phyloP scores from a whole-genome alignment of 2,797 vertebrate species.

The Arnoldichthys spilopterus region DNA sequence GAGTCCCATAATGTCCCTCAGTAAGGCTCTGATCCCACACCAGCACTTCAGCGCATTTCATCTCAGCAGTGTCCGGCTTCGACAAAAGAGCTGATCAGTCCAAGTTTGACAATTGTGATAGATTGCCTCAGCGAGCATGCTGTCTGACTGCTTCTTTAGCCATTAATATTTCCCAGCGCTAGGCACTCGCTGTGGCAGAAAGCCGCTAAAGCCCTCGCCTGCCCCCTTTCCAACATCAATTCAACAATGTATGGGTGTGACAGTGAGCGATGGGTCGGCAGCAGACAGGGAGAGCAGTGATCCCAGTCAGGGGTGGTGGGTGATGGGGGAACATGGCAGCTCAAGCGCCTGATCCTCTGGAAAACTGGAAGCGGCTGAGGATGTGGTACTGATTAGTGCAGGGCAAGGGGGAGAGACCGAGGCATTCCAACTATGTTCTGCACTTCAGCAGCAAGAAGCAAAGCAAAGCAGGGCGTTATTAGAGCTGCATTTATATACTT shows the following conservation, averaged over 20 bases:
- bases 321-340: constrained; percentile 58
- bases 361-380: constrained; percentile 49
- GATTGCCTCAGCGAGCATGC: constrained; percentile 13
- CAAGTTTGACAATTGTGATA: constrained; percentile 38
- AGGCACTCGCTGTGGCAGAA: constrained; percentile 19
- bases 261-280: constrained; percentile 36
- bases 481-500: no score
- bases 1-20: background rate
- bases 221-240: constrained; percentile 29
- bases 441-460: constrained; percentile 25
- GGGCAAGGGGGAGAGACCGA: constrained; percentile 59
- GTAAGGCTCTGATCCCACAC: background rate
- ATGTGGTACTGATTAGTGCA: constrained; percentile 78
- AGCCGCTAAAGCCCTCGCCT: constrained; percentile 19
- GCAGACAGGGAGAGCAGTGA: constrained; percentile 40
- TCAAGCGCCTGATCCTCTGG: constrained; percentile 60
- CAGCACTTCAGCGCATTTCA: background rate
- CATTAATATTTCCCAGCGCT: constrained; percentile 45
- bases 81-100: constrained; percentile 42
- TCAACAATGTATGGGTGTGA: constrained; percentile 47
- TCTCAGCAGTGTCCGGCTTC: constrained; percentile 27
- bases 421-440: constrained; percentile 64
- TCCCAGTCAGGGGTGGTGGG: constrained; percentile 36
- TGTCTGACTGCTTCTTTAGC: constrained; percentile 45
- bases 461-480: constrained; percentile 3